These are phyloP conservation scores for Tetramorium bicarinatum DNA, from an alignment of 2,888 invertebrate genomes.

Conservation along the genomic window DNA sequence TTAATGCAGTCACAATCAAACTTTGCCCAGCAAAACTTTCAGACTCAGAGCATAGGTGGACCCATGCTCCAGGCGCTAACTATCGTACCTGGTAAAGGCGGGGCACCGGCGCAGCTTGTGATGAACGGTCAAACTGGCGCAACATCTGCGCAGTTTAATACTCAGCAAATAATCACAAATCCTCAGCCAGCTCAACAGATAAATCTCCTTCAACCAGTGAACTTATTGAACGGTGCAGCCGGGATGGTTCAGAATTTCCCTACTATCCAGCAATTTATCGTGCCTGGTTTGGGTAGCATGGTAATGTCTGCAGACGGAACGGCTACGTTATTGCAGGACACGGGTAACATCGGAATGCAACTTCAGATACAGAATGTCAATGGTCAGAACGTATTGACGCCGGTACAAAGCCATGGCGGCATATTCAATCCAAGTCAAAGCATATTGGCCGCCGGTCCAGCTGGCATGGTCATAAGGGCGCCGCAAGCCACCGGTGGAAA, in stretches of 20 bases:
- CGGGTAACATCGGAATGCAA: slow-evolving; percentile 91
- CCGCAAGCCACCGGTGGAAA: slow-evolving; percentile 91
- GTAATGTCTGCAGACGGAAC: slow-evolving; percentile 93
- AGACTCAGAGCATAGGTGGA: slow-evolving; percentile 90
- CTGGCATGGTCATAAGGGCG: slow-evolving; percentile 93
- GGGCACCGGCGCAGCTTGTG: slow-evolving; percentile 91
- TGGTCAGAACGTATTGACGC: slow-evolving; percentile 92
- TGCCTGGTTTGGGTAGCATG: slow-evolving; percentile 93
- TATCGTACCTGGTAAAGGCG: slow-evolving; percentile 92
- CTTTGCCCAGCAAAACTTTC: slow-evolving; percentile 92
- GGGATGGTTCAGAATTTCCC: slow-evolving; percentile 92
- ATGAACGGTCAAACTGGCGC: slow-evolving; percentile 91
- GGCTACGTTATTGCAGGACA: slow-evolving; percentile 92
- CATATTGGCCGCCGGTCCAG: slow-evolving; percentile 90
- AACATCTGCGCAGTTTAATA: slow-evolving; percentile 88
- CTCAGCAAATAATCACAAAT: slow-evolving; percentile 90
- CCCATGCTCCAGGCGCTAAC: slow-evolving; percentile 92
- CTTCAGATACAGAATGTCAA: slow-evolving; percentile 93
- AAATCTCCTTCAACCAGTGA: slow-evolving; percentile 93
- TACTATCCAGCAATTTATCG: slow-evolving; percentile 93
- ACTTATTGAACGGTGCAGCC: slow-evolving; percentile 91
- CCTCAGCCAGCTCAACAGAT: slow-evolving; percentile 88
- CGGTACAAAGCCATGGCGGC: slow-evolving; percentile 89
- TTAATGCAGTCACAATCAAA: slow-evolving; percentile 87
- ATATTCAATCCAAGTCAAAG: slow-evolving; percentile 90